Base-by-base conservation (phyloP, 1,140 invertebrate genomes). In the Latrodectus geometricus region DNA sequence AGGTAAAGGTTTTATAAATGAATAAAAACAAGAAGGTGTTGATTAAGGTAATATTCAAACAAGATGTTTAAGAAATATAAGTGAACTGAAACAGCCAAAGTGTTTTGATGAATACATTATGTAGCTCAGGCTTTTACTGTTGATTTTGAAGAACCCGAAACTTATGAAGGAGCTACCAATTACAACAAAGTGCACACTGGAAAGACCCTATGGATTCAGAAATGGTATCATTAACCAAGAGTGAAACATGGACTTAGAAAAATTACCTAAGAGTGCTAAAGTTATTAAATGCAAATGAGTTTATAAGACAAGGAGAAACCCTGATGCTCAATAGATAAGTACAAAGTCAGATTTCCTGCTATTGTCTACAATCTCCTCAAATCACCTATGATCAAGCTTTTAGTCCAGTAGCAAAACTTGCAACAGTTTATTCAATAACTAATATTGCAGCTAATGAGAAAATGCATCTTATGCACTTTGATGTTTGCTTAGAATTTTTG, bases 261-360 rank as follows among this genome's bases (percentile, higher is more conserved):
- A 21, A 8, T n/a, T 9, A 8, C 76, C 65, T 65, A 69, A 48
- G 54, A 52, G 56, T 15, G 48, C 48, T 74, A 79, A 75, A 83
- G n/a, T 65, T 14, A 86, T 88, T 21, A 69, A 68, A 23, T 69
- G 52, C n/a, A 77, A 83, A 52, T 88, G 87, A 83, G 73, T 88
- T 8, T 88, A 78, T n/a, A 52, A 66, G 48, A 66, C 56, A 17
- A 88, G 73, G 65, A 70, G 21, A 23, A 21, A 74, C 20, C 15
- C 20, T n/a, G 73, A 88, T 86, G 87, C 17, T 65, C 8, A 20
- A 50, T 88, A 8, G 66, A 73, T 12, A 70, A 66, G 52, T 81
- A 17, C n/a, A 86, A 88, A 65, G 70, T 82, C 5, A 54, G 87
- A 70, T 14, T 85, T 23, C 56, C 86, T 14, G 88, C 79, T 15